Percentiles rank a stretch among this genome's conserved stretches.
Conservation (phyloP, 2,113 vertebrate genomes). For the Bostrychus sinensis region DNA sequence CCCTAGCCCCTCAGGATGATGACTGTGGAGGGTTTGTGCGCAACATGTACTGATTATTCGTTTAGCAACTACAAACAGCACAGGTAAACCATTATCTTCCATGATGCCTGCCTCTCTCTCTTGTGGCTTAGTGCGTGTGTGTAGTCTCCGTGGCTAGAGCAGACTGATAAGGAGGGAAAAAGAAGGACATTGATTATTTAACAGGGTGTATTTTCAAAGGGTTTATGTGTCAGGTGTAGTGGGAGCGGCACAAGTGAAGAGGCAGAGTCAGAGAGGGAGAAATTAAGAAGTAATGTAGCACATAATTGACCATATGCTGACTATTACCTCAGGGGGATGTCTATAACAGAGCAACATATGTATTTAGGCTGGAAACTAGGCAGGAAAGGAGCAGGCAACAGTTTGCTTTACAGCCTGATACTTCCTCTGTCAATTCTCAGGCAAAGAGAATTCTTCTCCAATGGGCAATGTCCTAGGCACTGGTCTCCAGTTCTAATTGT, state of each 20-base stretch:
- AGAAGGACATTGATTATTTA: constrained; percentile 9
- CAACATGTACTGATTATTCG: constrained; percentile 62
- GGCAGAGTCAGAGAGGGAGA: constrained; percentile 11
- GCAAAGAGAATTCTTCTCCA: too few relatives aligned
- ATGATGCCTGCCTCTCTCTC: constrained; percentile 42
- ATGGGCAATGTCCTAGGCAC: too few relatives aligned
- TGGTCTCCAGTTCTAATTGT: too few relatives aligned
- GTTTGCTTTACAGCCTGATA: not conserved
- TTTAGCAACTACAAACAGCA: constrained; percentile 42
- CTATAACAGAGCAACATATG: constrained; percentile 17
- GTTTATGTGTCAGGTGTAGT: constrained; percentile 12
- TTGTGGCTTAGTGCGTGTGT: constrained; percentile 18
- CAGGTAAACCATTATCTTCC: constrained; percentile 51
- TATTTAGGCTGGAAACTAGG: constrained; percentile 25
- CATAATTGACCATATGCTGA: constrained; percentile 50
- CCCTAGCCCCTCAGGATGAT: constrained; percentile 49
- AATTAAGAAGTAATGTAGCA: constrained; percentile 50
- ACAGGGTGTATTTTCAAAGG: constrained; percentile 25
- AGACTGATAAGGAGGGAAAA: not conserved
- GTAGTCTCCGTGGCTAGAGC: not conserved
- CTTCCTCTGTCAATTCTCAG: too few relatives aligned
- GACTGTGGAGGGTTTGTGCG: constrained; percentile 54
- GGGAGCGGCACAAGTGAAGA: constrained; percentile 13
- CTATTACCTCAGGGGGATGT: constrained; percentile 14
- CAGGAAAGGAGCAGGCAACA: not conserved